A percentile compares a stretch with the other conserved stretches of the same genome.
These are phyloP conservation scores for Notothenia coriiceps DNA, from an alignment of 2,113 vertebrate species.

Conservation along the genomic window DNA sequence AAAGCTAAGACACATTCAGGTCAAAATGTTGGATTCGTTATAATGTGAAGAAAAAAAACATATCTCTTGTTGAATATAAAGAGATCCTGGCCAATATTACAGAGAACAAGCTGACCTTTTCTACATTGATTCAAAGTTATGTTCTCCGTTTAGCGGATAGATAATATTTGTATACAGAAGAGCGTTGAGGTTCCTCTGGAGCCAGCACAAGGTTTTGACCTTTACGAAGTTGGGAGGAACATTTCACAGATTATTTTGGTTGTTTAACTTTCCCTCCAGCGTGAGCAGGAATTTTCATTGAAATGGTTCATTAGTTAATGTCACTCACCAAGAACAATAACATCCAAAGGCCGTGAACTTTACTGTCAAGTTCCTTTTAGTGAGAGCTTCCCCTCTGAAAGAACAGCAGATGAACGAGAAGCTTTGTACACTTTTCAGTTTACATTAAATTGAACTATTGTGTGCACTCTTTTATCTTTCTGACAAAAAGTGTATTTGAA, in stretches of 20 bases:
- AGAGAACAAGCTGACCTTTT: too few relatives aligned
- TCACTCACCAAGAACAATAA: constrained; percentile 1
- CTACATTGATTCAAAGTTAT: too few relatives aligned
- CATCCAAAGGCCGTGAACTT: neutral
- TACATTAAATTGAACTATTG: neutral
- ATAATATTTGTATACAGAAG: too few relatives aligned
- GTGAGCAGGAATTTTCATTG: neutral
- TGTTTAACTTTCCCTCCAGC: neutral
- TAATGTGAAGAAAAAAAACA: too few relatives aligned
- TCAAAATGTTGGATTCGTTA: too few relatives aligned
- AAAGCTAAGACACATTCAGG: too few relatives aligned
- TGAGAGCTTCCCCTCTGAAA: neutral
- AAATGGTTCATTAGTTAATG: neutral
- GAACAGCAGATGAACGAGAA: neutral
- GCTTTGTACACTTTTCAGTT: neutral
- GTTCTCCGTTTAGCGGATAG: too few relatives aligned
- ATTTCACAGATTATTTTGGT: neutral
- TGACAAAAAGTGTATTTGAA: neutral
- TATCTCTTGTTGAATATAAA: too few relatives aligned
- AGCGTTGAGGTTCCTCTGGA: too few relatives aligned
- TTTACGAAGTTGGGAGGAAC: constrained; percentile 16
- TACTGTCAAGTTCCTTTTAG: neutral
- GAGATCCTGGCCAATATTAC: too few relatives aligned
- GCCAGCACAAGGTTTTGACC: neutral
- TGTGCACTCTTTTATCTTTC: neutral